Base-by-base conservation (phyloP, 2,113 vertebrate genomes). In the Lophius piscatorius region DNA sequence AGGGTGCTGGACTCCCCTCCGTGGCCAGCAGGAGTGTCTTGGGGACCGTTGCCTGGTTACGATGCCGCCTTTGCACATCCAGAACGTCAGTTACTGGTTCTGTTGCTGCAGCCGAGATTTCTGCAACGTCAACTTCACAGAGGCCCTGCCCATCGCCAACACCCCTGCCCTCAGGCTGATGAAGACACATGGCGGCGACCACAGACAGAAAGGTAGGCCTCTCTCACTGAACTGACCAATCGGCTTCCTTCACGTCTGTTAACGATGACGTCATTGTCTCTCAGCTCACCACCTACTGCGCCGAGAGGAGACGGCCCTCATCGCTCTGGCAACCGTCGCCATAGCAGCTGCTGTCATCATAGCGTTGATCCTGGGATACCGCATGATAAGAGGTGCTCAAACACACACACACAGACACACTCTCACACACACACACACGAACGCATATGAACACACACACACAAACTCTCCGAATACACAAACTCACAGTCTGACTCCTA, bases 91-190 rank as follows among this genome's bases (percentile, higher is more conserved):
- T 3, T 94, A 93, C 1, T 91, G 92, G 18, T 98, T 97, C 84
- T 98, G 96, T 85, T 98, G 96, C 89, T 98, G 96, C 80, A 94
- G 91, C 57, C 91, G 86, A 4, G 91, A 96, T 78, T 84, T 98
- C 83, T 98, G 96, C 85, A 98, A 98, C 76, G 81, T 92, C 78
- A 95, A 96, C 90, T 97, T 95, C 75, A 96, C 93, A 24, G 93
- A 95, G 52, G 65, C 74, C 46, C 65, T 45, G 13, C 76, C 62
- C 69, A 71, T 71, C 0, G 59, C 46, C 0, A 13, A 52, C 66
- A 31, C 57, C 0, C 75, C 78, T 0, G 52, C 54, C 21, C 66
- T 66, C 8, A 63, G 23, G 21, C 49, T 5, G 8, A 41, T 78
- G 14, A 78, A 58, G 49, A 26, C 35, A 0, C 47, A 55, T 0